Base-by-base conservation (phyloP, 2,113 vertebrate genomes). In the Rhombomys opimus region DNA sequence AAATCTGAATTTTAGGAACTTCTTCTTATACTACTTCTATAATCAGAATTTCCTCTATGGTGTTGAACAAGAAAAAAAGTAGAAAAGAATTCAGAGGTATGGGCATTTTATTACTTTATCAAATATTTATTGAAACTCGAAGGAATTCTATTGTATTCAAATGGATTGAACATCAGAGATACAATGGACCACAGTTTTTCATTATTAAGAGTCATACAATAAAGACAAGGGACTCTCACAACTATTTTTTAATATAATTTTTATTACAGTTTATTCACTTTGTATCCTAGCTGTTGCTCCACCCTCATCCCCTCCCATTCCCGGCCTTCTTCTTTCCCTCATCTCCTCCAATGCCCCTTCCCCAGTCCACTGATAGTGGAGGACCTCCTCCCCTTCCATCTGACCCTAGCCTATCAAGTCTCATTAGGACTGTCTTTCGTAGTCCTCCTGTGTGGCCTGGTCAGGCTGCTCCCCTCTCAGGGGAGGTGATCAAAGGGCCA, bases 91-190 rank as follows among this genome's bases (percentile, higher is more conserved):
- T 96, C 61, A 92, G 65, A 87, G 84, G 14, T 67, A 5, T 76
- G 17, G 87, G n/a, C 65, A 7, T 76, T 94, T 89, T 88, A 95
- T 94, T 90, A 88, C 91, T 72, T 70, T 90, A 94, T 92, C 87
- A 96, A 94, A 65, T 89, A 90, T 96, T 94, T 94, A 91, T 86
- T 88, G 72, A 95, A n/a, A 30, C 61, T 23, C 91, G 59, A 35
- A 89, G 76, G 54, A 91, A 89, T 90, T 96, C 90, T 95, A 89
- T 10, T 80, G 32, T 92, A 30, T 86, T 96, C 38, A 92, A 35
- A n/a, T 61, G 92, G 85, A 94, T 57, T 96, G 82, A 35, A 2
- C 90, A 92, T 94, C 67, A 73, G 72, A 93, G 59, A 41, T 68
- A 38, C 61, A 86, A 96, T 93, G 46, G 27, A 82, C 35, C 76